A percentile compares a stretch with the other conserved stretches of the same genome.
phyloP scores from a whole-genome alignment of 1,140 invertebrate species.

The Conus ventricosus region DNA sequence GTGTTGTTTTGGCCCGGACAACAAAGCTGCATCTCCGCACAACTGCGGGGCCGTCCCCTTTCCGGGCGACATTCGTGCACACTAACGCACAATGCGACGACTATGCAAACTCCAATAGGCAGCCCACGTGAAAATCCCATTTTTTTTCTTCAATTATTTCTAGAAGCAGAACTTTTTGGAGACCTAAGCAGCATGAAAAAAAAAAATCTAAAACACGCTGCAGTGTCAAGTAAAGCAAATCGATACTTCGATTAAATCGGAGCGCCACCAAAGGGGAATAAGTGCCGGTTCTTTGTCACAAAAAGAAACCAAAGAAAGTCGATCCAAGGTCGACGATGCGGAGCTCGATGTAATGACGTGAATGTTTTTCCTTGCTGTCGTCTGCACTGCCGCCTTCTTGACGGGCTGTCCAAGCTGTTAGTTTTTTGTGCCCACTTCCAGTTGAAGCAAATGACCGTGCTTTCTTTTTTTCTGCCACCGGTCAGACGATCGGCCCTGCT shows the following conservation, averaged over 20 bases:
- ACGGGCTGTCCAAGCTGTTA: neutral
- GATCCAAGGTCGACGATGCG: neutral
- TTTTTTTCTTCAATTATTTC: neutral
- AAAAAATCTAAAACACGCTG: neutral
- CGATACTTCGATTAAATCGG: neutral
- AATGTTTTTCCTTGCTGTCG: neutral
- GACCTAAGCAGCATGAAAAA: neutral
- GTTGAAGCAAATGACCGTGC: neutral
- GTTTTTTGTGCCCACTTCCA: neutral
- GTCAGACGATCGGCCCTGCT: neutral
- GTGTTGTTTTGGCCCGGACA: conserved; percentile 66
- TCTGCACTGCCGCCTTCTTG: neutral
- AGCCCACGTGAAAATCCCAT: conserved; percentile 24
- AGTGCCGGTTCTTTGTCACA: neutral
- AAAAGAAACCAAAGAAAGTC: neutral
- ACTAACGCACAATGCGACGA: conserved; percentile 14
- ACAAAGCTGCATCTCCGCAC: conserved; percentile 54
- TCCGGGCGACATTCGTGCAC: conserved; percentile 22
- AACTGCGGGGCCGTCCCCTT: conserved; percentile 41
- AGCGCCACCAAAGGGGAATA: neutral
- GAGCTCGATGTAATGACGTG: neutral
- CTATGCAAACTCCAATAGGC: neutral
- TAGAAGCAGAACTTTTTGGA: neutral
- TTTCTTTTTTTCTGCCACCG: neutral
- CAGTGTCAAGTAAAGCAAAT: neutral